Evolutionary conservation across 2,888 invertebrate species (phyloP).

Genomic region (Tipula vernalis): DNA sequence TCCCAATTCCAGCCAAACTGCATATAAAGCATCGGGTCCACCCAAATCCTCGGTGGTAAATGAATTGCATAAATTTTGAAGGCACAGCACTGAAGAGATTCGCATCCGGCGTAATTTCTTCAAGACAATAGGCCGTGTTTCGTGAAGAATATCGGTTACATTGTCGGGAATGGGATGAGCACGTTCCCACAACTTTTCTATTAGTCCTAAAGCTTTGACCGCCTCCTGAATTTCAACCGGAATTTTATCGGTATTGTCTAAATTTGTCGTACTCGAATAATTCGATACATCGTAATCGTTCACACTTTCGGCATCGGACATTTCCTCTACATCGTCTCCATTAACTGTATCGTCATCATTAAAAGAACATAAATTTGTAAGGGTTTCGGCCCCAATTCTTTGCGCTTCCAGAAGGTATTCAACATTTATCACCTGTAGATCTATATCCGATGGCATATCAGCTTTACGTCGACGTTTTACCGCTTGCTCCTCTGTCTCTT

Average conservation of each 20-base stretch:
- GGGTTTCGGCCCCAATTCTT: conserved; percentile 53
- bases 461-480: conserved; percentile 23
- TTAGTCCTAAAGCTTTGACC: conserved; percentile 43
- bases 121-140: conserved; percentile 37
- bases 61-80: conserved; percentile 54
- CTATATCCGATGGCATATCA: conserved; percentile 32
- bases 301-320: conserved; percentile 35
- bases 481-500: conserved; percentile 25
- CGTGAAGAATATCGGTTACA: conserved; percentile 40
- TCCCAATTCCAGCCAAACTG: conserved; percentile 53
- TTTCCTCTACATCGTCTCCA: conserved; percentile 36
- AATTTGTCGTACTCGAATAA: conserved; percentile 18
- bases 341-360: conserved; percentile 39
- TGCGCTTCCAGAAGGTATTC: conserved; percentile 51
- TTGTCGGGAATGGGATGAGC: conserved; percentile 39
- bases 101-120: conserved; percentile 44
- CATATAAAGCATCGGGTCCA: conserved; percentile 46
- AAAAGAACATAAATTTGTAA: conserved; percentile 53
- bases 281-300: conserved; percentile 29
- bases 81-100: conserved; percentile 51
- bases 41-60: conserved; percentile 51
- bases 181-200: conserved; percentile 39
- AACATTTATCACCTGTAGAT: conserved; percentile 39
- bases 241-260: conserved; percentile 37
- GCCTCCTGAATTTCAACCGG: conserved; percentile 47